These are phyloP conservation scores for Acleris laterana DNA, from an alignment of 2,888 invertebrate genomes.

Conservation along the genomic window DNA sequence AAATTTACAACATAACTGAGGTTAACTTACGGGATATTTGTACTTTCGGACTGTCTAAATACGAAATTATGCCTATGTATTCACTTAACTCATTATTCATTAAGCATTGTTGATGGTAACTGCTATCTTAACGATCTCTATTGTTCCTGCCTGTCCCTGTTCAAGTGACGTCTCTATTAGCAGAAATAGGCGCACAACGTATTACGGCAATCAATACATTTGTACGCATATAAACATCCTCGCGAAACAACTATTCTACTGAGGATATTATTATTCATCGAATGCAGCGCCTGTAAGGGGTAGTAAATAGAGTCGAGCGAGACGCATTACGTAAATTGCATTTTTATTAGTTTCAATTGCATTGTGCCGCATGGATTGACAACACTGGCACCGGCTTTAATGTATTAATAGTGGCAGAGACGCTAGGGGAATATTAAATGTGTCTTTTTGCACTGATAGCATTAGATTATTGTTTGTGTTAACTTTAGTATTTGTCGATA, in stretches of 20 bases:
- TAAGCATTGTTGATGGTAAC: neutral
- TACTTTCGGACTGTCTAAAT: no score
- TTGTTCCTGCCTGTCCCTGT: neutral
- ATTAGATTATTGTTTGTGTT: neutral
- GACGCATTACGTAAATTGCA: constrained; percentile 70
- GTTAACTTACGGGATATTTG: no score
- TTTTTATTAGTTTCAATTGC: constrained; percentile 73
- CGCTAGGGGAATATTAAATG: constrained; percentile 17
- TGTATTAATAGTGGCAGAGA: constrained; percentile 20
- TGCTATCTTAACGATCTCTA: neutral
- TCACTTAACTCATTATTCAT: no score
- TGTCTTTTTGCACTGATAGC: constrained; percentile 7
- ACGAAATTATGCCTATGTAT: no score
- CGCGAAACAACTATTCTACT: constrained; percentile 59
- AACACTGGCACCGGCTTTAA: constrained; percentile 33
- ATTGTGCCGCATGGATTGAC: constrained; percentile 47
- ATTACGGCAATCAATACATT: constrained; percentile 9
- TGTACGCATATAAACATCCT: constrained; percentile 42
- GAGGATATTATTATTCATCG: constrained; percentile 72
- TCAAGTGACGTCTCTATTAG: neutral
- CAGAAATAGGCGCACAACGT: neutral
- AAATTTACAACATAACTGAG: no score
- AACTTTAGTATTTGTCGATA: neutral
- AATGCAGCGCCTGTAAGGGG: constrained; percentile 54
- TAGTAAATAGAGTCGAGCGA: constrained; percentile 58